These are phyloP conservation scores for Bolinopsis microptera DNA, from an alignment of 37 sponge, comb jelly and placozoan genomes.

Conservation along the genomic window DNA sequence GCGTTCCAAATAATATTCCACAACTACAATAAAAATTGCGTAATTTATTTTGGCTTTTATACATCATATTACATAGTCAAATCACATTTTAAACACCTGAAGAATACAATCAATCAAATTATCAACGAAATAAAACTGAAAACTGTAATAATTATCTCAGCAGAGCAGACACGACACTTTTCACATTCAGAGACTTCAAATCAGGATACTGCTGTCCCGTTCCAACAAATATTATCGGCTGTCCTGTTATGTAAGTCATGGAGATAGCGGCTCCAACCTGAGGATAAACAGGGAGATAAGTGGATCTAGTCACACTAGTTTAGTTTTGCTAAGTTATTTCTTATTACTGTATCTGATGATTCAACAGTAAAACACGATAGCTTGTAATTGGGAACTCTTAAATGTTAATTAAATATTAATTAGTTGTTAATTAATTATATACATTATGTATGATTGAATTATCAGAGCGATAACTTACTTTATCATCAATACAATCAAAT, in stretches of 20 bases:
- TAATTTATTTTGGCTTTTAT: not conserved
- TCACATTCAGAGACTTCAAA: constrained; percentile 79
- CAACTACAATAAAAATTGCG: not conserved
- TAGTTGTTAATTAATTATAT: no score
- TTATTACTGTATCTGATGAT: not conserved
- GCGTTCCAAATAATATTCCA: not conserved
- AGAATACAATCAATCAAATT: not conserved
- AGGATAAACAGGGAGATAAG: not conserved
- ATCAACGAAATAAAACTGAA: not conserved
- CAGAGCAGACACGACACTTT: constrained; percentile 79
- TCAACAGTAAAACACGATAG: not conserved
- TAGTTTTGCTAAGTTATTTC: not conserved
- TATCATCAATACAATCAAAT: constrained; percentile 97
- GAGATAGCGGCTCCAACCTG: constrained; percentile 97
- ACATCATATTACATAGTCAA: not conserved
- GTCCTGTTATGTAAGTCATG: constrained; percentile 95
- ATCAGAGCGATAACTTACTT: no score
- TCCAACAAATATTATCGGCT: constrained; percentile 95
- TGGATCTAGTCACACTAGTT: not conserved
- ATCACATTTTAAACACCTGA: not conserved
- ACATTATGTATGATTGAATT: no score
- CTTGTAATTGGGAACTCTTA: no score
- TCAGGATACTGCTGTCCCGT: constrained; percentile 93
- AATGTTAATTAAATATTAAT: no score
- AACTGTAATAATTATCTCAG: constrained; percentile 69